These are phyloP conservation scores for Talpa occidentalis DNA, from an alignment of 2,113 vertebrate species.

Conservation along the genomic window DNA sequence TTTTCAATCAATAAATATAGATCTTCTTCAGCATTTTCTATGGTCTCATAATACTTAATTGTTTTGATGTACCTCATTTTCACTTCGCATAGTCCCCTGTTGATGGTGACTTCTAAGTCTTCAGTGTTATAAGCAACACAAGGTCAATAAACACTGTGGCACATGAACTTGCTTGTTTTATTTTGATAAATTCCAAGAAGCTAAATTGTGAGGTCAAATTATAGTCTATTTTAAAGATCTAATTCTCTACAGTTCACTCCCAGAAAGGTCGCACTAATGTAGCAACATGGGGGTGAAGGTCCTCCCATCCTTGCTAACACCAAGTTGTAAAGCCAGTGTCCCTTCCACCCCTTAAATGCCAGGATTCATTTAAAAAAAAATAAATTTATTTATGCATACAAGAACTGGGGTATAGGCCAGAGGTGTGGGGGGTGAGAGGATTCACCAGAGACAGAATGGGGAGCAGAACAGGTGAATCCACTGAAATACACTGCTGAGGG, in stretches of 20 bases:
- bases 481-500: no score
- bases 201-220: neutral
- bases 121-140: neutral
- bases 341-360: neutral
- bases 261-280: neutral
- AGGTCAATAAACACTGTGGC: neutral
- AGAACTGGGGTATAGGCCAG: no score
- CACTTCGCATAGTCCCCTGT: neutral
- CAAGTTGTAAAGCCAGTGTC: neutral
- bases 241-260: neutral
- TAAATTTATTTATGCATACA: no score
- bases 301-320: neutral
- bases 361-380: no score
- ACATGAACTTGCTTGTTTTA: neutral
- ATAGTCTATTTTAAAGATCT: constrained; percentile 1
- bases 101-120: neutral
- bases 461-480: no score
- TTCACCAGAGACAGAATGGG: no score
- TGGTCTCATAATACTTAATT: neutral
- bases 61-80: neutral
- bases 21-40: neutral
- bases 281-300: neutral
- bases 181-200: neutral
- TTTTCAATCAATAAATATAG: constrained; percentile 30
- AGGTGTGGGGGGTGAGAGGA: no score